Conservation (phyloP, 2,797 vertebrate species). For the Fratercula arctica region DNA sequence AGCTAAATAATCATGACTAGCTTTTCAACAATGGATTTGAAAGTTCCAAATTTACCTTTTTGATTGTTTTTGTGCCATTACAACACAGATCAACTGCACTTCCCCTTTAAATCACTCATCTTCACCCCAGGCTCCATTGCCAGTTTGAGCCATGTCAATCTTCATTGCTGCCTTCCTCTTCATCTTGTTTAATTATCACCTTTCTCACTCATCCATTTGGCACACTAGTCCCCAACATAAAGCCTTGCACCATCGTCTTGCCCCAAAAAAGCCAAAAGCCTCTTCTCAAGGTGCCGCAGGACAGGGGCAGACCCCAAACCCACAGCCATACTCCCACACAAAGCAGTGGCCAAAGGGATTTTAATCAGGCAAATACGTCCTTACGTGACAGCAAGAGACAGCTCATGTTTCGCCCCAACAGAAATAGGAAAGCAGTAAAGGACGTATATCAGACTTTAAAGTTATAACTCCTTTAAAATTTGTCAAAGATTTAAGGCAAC, state of each 20-base stretch:
- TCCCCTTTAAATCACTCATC: not conserved
- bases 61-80: not conserved
- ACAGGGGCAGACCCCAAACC: not conserved
- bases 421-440: not conserved
- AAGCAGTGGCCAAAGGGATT: not conserved
- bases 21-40: not conserved
- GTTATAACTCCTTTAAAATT: not conserved
- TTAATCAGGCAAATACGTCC: not conserved
- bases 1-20: not conserved
- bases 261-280: not conserved
- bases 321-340: not conserved
- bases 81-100: not conserved
- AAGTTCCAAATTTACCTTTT: conserved; percentile 22
- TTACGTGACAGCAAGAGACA: not conserved
- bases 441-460: not conserved
- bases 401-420: not conserved
- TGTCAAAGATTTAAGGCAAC: not conserved
- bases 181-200: conserved; percentile 20
- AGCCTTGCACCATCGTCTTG: not conserved
- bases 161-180: not conserved
- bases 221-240: not conserved
- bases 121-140: not conserved
- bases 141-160: conserved; percentile 25
- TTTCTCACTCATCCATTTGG: not conserved
- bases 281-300: accelerated